Conservation (phyloP, 2,113 vertebrate species). For the Anhinga rufa region DNA sequence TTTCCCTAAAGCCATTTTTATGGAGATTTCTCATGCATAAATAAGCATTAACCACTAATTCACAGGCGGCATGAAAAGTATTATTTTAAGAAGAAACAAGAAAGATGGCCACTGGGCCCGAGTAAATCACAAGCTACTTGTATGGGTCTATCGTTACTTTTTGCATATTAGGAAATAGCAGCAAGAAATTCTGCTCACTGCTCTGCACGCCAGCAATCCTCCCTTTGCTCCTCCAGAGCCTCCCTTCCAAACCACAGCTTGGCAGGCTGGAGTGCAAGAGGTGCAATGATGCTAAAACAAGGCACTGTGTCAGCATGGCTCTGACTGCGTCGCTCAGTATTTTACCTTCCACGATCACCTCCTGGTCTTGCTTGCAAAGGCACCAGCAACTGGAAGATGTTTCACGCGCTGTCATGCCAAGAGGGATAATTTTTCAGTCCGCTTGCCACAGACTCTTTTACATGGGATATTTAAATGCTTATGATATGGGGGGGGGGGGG, state of each 20-base stretch:
- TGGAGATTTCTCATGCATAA: conserved; percentile 12
- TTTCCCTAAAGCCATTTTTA: neutral
- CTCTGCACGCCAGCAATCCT: neutral
- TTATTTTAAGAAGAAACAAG: conserved; percentile 9
- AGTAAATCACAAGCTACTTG: conserved; percentile 11
- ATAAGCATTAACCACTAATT: conserved; percentile 25
- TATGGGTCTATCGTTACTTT: neutral
- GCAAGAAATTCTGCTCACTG: neutral
- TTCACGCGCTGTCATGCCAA: fast-evolving
- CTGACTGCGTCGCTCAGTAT: fast-evolving
- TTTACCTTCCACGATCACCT: neutral
- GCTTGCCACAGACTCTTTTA: neutral
- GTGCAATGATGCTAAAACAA: neutral
- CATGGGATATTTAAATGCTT: neutral
- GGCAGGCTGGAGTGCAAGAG: neutral
- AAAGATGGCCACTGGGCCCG: conserved; percentile 34
- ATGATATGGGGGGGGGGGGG: too few relatives aligned
- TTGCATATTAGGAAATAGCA: neutral
- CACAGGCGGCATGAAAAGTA: neutral
- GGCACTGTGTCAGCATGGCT: fast-evolving
- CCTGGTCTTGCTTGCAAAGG: neutral
- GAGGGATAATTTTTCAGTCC: neutral
- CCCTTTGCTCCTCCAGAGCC: neutral
- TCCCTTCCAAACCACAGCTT: neutral
- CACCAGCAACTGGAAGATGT: neutral